Base-by-base conservation (phyloP, 1,140 invertebrate genomes). In the Brachionus calyciflorus region DNA sequence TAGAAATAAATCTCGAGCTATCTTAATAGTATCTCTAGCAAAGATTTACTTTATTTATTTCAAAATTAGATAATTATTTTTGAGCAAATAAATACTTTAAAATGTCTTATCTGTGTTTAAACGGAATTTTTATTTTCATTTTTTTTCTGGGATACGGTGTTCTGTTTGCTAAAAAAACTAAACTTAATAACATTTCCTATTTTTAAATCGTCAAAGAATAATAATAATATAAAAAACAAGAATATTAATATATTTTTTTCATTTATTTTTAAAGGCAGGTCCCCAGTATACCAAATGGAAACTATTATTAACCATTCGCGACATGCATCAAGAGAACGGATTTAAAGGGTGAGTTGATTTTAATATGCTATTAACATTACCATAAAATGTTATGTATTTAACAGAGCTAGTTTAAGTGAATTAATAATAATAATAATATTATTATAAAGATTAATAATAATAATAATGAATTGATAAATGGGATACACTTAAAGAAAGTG, bases 401-500 rank as follows among this genome's bases (percentile, higher is more conserved):
- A 65, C 40, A 41, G 12, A 65, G 41, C 17, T 65, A 65, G 41
- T 65, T 44, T 65, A 65, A 65, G 40, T 24, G 21, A 26, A 65
- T 44, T 65, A 65, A 40, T 65, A 44, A 65, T 46, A 44, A 28
- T 65, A 65, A n/a, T n/a, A n/a, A n/a, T n/a, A n/a, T n/a, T n/a
- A n/a, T n/a, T n/a, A n/a, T n/a, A n/a, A n/a, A n/a, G n/a, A n/a
- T n/a, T n/a, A n/a, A n/a, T n/a, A n/a, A n/a, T n/a, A n/a, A 65
- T 33, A 37, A 33, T 33, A 60, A 9, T 37, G 17, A 19, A 33
- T 30, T 60, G 19, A 60, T 37, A 40, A 30, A 60, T 60, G 55
- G 55, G 12, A n/a, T n/a, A n/a, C n/a, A 55, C 12, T 28, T 55
- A n/a, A 55, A 28, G 53, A n/a, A 24, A 55, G 33, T 28, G 14